These are phyloP conservation scores for Pseudopleuronectes americanus DNA, from an alignment of 2,797 vertebrate species.

Conservation along the genomic window DNA sequence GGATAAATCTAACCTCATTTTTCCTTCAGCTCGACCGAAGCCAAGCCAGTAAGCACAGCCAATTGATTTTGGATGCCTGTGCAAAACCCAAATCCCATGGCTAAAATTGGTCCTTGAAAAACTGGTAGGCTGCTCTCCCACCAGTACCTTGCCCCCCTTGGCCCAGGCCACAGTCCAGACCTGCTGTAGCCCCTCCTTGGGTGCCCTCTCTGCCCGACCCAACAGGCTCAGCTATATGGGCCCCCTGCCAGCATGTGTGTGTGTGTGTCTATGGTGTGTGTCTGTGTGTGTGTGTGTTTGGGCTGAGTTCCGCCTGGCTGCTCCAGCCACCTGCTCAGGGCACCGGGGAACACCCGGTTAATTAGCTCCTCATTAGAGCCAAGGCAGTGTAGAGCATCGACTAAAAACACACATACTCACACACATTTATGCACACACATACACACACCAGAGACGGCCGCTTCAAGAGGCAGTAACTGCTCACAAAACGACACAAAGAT, in stretches of 20 bases:
- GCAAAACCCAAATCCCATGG: constrained; percentile 70
- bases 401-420: constrained; percentile 11
- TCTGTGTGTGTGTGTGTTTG: constrained; percentile 56
- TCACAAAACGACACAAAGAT: constrained; percentile 37
- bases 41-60: constrained; percentile 67
- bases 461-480: constrained; percentile 16
- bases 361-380: constrained; percentile 80
- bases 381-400: constrained; percentile 37
- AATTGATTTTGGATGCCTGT: constrained; percentile 75
- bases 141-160: constrained; percentile 53
- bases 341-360: constrained; percentile 75
- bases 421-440: constrained; percentile 5
- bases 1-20: constrained; percentile 73
- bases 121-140: constrained; percentile 48
- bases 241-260: constrained; percentile 54
- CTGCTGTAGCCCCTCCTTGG: constrained; percentile 48
- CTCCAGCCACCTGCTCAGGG: constrained; percentile 79
- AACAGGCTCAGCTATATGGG: constrained; percentile 56
- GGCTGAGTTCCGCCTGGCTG: constrained; percentile 73
- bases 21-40: constrained; percentile 59
- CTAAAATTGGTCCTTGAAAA: constrained; percentile 76
- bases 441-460: constrained; percentile 19
- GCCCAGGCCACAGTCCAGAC: constrained; percentile 56
- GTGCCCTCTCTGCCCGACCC: constrained; percentile 54
- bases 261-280: constrained; percentile 28